Evolutionary conservation across 2,797 vertebrate species (phyloP).

Genomic region (Anniella stebbinsi): DNA sequence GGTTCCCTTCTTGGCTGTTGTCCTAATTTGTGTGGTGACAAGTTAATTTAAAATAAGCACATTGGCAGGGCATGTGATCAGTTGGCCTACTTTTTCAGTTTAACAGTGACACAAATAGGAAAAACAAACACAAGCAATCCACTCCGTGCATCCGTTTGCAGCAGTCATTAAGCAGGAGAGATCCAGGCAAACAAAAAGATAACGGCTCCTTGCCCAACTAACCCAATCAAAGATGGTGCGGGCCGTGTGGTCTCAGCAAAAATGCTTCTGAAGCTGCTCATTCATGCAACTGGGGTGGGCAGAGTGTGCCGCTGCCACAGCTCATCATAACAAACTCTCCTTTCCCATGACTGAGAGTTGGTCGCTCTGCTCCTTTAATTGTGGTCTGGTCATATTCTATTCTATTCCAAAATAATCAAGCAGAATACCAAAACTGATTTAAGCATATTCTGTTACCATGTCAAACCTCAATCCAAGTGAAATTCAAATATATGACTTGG

Average conservation of each 20-base stretch:
- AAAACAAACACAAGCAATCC: not conserved
- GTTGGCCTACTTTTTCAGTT: not conserved
- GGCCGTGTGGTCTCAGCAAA: conserved; percentile 6
- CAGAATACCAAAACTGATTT: not conserved
- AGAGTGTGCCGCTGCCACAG: not conserved
- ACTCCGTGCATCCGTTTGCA: not conserved
- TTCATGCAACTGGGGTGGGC: not conserved
- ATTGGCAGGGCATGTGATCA: not conserved
- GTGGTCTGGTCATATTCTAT: not conserved
- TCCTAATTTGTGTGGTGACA: conserved; percentile 11
- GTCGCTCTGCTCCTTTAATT: not conserved
- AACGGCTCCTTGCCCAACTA: not conserved
- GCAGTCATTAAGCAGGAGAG: not conserved
- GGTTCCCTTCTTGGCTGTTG: not conserved
- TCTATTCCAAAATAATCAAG: not conserved
- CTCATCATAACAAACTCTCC: not conserved
- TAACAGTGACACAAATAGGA: conserved; percentile 21
- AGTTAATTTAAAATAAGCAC: conserved; percentile 21
- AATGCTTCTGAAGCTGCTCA: conserved; percentile 14
- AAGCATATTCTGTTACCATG: too few relatives aligned
- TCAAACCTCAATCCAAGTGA: not conserved
- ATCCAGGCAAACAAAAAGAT: conserved; percentile 8
- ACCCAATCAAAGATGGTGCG: not conserved
- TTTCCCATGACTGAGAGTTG: not conserved
- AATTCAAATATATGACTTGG: not conserved